Evolutionary conservation across 2,888 invertebrate genomes (phyloP).

Genomic region (Liodrosophila aerea): DNA sequence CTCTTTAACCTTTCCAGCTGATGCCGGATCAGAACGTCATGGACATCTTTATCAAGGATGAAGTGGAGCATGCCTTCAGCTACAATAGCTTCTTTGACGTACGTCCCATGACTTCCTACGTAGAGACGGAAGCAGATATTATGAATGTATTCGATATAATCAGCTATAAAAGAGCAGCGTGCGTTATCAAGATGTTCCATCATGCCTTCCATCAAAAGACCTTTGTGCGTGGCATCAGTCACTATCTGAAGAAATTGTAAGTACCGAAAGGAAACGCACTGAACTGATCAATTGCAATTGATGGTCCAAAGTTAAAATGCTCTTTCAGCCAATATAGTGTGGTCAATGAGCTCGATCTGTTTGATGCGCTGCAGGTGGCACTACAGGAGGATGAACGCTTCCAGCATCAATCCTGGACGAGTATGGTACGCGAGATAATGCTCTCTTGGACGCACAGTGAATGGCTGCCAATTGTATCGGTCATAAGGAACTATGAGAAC

Average conservation of each 20-base stretch:
- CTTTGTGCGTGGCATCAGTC: constrained; percentile 72
- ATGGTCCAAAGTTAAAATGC: constrained; percentile 72
- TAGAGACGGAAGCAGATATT: constrained; percentile 77
- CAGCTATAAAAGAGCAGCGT: constrained; percentile 85
- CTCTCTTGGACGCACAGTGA: constrained; percentile 86
- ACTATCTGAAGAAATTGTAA: constrained; percentile 79
- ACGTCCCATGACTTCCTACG: constrained; percentile 78
- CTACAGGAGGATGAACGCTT: constrained; percentile 61
- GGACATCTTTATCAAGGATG: constrained; percentile 85
- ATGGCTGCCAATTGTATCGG: constrained; percentile 85
- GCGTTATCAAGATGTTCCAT: constrained; percentile 81
- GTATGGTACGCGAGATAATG: constrained; percentile 83
- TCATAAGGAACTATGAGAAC: constrained; percentile 83
- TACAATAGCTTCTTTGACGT: constrained; percentile 70
- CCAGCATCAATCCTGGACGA: constrained; percentile 53
- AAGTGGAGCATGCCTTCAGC: constrained; percentile 69
- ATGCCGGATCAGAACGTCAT: constrained; percentile 86
- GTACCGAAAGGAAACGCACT: constrained; percentile 46
- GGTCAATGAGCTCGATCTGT: constrained; percentile 78
- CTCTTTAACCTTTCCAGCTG: constrained; percentile 82
- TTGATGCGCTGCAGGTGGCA: constrained; percentile 70
- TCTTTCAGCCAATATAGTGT: constrained; percentile 77
- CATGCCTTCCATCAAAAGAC: constrained; percentile 79
- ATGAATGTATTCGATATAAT: constrained; percentile 84
- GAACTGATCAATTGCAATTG: constrained; percentile 76